Conservation (phyloP, 2,888 invertebrate genomes). For the Kuschelorhynchus macadamiae region DNA sequence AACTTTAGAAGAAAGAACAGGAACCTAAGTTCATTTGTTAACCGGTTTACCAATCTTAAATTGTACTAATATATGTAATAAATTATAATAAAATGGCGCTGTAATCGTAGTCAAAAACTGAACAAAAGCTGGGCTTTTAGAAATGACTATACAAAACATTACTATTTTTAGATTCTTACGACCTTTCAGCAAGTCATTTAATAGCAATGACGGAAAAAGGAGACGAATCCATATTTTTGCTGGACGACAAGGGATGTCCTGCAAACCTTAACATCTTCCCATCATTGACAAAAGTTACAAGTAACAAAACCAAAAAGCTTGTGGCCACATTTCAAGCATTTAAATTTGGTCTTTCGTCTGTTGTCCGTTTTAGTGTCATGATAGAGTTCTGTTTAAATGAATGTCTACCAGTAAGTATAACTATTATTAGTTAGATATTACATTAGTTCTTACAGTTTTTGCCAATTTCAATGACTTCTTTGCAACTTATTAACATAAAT, state of each 20-base stretch:
- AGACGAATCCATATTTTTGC: constrained; percentile 80
- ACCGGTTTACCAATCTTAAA: no score
- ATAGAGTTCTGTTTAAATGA: constrained; percentile 83
- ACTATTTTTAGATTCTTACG: constrained; percentile 69
- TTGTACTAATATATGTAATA: no score
- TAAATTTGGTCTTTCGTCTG: constrained; percentile 87
- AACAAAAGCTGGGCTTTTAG: no score
- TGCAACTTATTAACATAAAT: no score
- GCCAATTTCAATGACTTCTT: no score
- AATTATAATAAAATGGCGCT: no score
- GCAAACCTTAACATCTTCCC: constrained; percentile 76
- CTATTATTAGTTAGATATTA: no score
- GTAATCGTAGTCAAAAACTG: no score
- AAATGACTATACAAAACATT: no score
- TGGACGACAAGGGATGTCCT: constrained; percentile 87
- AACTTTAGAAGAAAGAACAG: no score
- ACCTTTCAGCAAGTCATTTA: constrained; percentile 84
- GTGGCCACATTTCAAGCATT: constrained; percentile 84
- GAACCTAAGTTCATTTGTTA: no score
- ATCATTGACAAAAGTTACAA: constrained; percentile 66
- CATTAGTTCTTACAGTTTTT: no score
- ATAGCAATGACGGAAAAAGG: constrained; percentile 84
- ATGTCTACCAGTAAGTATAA: constrained; percentile 75
- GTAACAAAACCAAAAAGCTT: constrained; percentile 65
- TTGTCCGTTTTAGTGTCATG: constrained; percentile 86